phyloP scores from a whole-genome alignment of 2,888 invertebrate species.

The Caenorhabditis imperialis region DNA sequence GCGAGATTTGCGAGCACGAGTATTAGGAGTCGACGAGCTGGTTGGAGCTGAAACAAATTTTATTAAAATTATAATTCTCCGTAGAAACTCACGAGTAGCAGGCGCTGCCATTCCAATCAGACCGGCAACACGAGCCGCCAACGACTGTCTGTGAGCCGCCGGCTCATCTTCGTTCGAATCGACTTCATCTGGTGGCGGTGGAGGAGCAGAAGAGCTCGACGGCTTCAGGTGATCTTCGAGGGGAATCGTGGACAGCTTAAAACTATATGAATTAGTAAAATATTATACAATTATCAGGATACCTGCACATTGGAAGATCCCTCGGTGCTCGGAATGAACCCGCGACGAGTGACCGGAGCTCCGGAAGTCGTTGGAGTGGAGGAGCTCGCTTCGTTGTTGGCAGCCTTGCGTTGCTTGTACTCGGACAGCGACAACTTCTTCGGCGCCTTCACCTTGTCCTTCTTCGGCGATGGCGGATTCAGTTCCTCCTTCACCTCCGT shows the following conservation, averaged over 20 bases:
- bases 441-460: not conserved
- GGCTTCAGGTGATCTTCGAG: constrained; percentile 5
- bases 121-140: constrained; percentile 1
- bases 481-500: not conserved
- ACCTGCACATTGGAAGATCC: constrained; percentile 24
- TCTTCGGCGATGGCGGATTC: not conserved
- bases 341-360: constrained; percentile 8
- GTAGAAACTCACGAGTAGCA: no score
- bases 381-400: not conserved
- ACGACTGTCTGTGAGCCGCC: constrained; percentile 1
- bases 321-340: constrained; percentile 52
- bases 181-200: not conserved
- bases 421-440: constrained; percentile 35
- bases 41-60: no score
- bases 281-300: not conserved
- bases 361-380: not conserved
- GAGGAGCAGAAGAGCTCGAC: not conserved
- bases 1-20: no score
- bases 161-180: constrained; percentile 3
- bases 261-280: not conserved
- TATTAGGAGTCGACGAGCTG: no score
- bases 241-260: constrained; percentile 25
- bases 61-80: no score
- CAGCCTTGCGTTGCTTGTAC: constrained; percentile 10
- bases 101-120: no score